Evolutionary conservation across 2,888 invertebrate species (phyloP).

Genomic region (Agonopterix heracliana): DNA sequence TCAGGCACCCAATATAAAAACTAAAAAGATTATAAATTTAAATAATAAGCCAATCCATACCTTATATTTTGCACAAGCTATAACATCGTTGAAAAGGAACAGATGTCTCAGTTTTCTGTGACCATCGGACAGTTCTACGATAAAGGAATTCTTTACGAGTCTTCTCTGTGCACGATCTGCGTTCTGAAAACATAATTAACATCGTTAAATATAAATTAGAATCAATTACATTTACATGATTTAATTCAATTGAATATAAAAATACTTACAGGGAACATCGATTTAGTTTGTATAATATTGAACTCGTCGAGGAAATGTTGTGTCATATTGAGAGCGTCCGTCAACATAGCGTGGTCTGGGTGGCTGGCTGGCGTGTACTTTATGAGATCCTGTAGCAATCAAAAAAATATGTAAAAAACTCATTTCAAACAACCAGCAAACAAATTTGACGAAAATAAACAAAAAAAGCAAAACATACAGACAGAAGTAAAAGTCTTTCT

Average conservation of each 20-base stretch:
- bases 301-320: slow-evolving; percentile 94
- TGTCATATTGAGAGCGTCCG: slow-evolving; percentile 89
- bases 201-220: slow-evolving; percentile 10
- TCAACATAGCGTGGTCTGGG: slow-evolving; percentile 85
- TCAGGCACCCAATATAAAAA: no score
- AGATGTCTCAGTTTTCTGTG: slow-evolving; percentile 93
- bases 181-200: slow-evolving; percentile 64
- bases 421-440: no score
- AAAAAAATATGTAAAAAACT: no score
- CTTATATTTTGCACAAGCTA: slow-evolving; percentile 97
- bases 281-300: slow-evolving; percentile 89
- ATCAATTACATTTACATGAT: no score
- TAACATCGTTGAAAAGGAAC: slow-evolving; percentile 95
- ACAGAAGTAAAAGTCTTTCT: no score
- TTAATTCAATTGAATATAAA: no score
- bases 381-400: slow-evolving; percentile 81
- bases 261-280: slow-evolving; percentile 83
- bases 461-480: no score
- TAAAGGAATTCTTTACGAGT: slow-evolving; percentile 95
- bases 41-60: slow-evolving; percentile 34
- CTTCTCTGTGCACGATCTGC: slow-evolving; percentile 88
- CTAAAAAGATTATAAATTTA: no score
- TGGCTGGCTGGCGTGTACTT: slow-evolving; percentile 87
- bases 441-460: no score
- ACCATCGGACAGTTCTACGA: slow-evolving; percentile 92